Conservation (phyloP, 92 coral and sea anemone genomes). For the Heteractis magnifica region DNA sequence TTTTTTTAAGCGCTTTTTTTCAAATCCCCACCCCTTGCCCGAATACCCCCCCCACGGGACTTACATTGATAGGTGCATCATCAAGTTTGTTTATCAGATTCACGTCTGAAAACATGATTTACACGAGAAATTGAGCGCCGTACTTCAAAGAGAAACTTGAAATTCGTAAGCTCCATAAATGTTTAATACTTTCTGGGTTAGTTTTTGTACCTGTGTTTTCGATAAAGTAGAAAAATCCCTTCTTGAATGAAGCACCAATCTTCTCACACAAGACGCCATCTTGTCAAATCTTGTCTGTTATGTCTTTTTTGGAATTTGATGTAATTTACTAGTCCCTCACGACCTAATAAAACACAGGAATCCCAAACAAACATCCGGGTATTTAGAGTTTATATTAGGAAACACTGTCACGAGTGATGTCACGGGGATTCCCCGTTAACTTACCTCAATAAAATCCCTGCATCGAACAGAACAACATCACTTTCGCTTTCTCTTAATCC, state of each 20-base stretch:
- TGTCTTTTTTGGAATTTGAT: not conserved
- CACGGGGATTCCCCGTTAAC: conserved; percentile 50
- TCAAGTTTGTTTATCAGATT: too few relatives aligned
- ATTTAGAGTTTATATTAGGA: not conserved
- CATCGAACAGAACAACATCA: not conserved
- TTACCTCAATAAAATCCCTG: not conserved
- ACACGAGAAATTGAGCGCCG: not conserved
- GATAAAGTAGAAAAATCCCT: conserved; percentile 1
- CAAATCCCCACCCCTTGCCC: too few relatives aligned
- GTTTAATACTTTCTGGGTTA: not conserved
- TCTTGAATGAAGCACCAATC: conserved; percentile 12
- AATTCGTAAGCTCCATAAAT: not conserved
- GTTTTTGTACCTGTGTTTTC: conserved; percentile 12
- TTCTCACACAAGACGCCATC: conserved; percentile 12
- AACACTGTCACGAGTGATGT: conserved; percentile 17
- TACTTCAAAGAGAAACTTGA: not conserved
- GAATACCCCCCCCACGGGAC: too few relatives aligned
- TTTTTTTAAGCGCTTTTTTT: too few relatives aligned
- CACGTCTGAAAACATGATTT: not conserved
- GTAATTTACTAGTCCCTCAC: not conserved
- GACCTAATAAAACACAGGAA: not conserved
- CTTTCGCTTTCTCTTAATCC: not conserved
- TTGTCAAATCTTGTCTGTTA: too few relatives aligned
- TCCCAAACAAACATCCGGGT: conserved; percentile 15
- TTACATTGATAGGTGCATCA: too few relatives aligned